Conservation (phyloP, 30 jellyfish, hydroid and myxozoan genomes). For the Cassiopea andromeda region DNA sequence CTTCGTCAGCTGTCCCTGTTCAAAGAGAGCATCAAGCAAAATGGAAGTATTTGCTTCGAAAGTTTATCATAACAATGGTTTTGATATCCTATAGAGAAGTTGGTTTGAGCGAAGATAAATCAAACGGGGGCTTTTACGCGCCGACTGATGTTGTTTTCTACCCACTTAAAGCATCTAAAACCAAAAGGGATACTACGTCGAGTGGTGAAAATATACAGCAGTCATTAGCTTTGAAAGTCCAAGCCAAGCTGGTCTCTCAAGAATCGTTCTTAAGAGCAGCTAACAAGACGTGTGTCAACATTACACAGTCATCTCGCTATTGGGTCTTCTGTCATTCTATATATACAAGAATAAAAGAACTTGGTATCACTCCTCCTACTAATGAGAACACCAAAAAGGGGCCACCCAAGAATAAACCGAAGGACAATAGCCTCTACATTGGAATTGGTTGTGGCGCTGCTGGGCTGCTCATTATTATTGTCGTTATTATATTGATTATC, state of each 20-base stretch:
- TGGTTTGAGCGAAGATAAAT: constrained; percentile 45
- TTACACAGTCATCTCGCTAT: constrained; percentile 3
- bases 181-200: constrained; percentile 16
- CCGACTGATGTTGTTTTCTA: constrained; percentile 72
- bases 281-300: constrained; percentile 36
- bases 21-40: neutral
- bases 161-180: constrained; percentile 30
- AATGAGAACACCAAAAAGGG: constrained; percentile 20
- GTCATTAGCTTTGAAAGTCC: constrained; percentile 32
- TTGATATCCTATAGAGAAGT: constrained; percentile 49
- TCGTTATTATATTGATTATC: neutral
- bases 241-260: constrained; percentile 28
- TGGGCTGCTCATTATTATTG: constrained; percentile 21
- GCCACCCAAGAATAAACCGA: neutral
- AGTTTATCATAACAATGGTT: constrained; percentile 28
- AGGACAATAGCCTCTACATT: constrained; percentile 19
- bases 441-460: constrained; percentile 34
- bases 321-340: constrained; percentile 35
- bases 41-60: constrained; percentile 33
- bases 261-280: constrained; percentile 50
- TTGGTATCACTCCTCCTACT: constrained; percentile 28
- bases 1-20: constrained; percentile 35
- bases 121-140: constrained; percentile 60
- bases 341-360: constrained; percentile 30
- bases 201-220: neutral